Percentiles rank a stretch among this genome's conserved stretches.
Conservation (phyloP, 2,888 invertebrate species). For the Plebejus argus region DNA sequence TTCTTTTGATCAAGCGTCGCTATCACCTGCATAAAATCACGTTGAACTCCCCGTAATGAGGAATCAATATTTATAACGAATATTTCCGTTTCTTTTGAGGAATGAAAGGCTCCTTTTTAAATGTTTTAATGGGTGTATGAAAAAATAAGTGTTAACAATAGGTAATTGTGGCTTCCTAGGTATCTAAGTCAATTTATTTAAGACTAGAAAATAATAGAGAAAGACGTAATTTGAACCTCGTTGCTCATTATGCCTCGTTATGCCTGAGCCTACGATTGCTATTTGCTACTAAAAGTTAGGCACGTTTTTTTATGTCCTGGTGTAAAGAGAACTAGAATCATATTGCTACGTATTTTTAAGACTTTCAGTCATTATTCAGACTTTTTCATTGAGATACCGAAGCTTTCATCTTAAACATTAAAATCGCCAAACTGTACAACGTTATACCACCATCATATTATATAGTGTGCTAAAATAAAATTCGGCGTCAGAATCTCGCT, state of each 20-base stretch:
- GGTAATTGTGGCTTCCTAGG: background rate
- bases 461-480: background rate
- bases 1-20: conserved; percentile 56
- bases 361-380: no score
- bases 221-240: no score
- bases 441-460: no score
- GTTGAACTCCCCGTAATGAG: conserved; percentile 8
- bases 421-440: no score
- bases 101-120: background rate
- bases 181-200: background rate
- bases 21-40: conserved; percentile 37
- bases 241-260: no score
- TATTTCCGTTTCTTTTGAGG: background rate
- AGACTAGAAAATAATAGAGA: background rate
- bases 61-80: conserved; percentile 21
- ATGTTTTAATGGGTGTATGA: background rate
- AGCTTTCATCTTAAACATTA: no score
- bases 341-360: no score
- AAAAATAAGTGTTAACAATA: background rate
- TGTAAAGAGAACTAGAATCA: no score
- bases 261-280: no score
- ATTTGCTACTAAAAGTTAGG: no score
- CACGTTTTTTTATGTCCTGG: no score
- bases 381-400: no score
- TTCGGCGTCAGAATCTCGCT: background rate